Base-by-base conservation (phyloP, 2,113 vertebrate genomes). In the Spizaetus ornatus region DNA sequence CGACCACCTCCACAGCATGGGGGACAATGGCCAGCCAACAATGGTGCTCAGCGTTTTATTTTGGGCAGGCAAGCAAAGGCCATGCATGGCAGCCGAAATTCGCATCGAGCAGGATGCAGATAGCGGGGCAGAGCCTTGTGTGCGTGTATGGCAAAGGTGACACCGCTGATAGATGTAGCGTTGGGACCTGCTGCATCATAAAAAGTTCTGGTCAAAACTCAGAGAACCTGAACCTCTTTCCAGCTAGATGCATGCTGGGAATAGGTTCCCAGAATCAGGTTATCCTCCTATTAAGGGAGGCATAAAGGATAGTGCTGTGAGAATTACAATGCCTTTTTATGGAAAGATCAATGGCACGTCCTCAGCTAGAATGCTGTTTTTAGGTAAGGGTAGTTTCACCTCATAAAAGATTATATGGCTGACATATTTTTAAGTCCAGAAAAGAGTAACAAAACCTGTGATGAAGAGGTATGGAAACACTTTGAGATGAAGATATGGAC, bases 341-440 rank as follows among this genome's bases (percentile, higher is more conserved):
- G 89, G 96, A 73, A 95, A 96, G 96, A 96, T 97, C 95, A 95
- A 97, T 97, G 94, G 59, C 87, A 92, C 4, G 12, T 88, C 56
- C 94, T 77, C 74, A 82, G 53, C 53, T 83, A 85, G 84, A 96
- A 94, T 59, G 90, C 87, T 91, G 82, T 32, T 90, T 94, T 97
- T 95, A 96, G 91, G 94, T 91, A 85, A 73, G 87, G 73, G 78
- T 87, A 95, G 93, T 66, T 96, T 94, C 96, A 95, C 94, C 93
- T 95, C 91, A 88, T 97, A 96, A 96, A 97, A 94, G 83, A 80
- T 96, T 96, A 96, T 96, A 96, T 86, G 84, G 78, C 86, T 91
- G 82, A 90, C 84, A 94, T 96, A 96, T 95, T 96, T 96, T 95
- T 93, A 95, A 23, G 18, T 55, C 67, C 50, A 71, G 82, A 74